phyloP scores from a whole-genome alignment of 2,113 vertebrate species.

The Heterotis niloticus region DNA sequence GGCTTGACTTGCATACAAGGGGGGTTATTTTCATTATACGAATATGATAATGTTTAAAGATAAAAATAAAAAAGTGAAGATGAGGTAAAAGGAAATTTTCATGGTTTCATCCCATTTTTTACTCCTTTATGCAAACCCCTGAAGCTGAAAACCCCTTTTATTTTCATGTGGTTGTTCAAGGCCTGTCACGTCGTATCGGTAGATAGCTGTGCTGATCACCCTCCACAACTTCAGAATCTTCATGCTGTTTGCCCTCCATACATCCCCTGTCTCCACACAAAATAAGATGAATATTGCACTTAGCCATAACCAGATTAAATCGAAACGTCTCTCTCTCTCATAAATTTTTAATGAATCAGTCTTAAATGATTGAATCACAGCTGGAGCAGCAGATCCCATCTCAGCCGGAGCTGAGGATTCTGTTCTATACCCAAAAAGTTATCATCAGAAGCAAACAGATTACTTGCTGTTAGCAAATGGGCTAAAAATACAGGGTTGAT shows the following conservation, averaged over 20 bases:
- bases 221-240: neutral
- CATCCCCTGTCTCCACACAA: neutral
- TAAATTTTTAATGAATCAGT: neutral
- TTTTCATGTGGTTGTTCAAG: neutral
- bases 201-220: neutral
- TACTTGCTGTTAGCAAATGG: neutral
- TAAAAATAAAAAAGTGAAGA: slow-evolving; percentile 4
- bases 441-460: neutral
- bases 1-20: too few relatives aligned
- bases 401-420: neutral
- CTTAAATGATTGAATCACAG: neutral
- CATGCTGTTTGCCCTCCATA: neutral
- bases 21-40: neutral
- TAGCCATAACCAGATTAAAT: neutral
- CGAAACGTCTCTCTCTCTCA: neutral
- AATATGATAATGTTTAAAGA: neutral
- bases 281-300: neutral
- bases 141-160: neutral
- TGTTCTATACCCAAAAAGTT: neutral
- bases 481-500: neutral
- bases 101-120: neutral
- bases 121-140: neutral
- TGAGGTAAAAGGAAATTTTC: slow-evolving; percentile 1
- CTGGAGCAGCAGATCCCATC: neutral
- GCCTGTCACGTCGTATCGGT: neutral